These are phyloP conservation scores for Pseudorasbora parva DNA, from an alignment of 2,113 vertebrate genomes.

Conservation along the genomic window DNA sequence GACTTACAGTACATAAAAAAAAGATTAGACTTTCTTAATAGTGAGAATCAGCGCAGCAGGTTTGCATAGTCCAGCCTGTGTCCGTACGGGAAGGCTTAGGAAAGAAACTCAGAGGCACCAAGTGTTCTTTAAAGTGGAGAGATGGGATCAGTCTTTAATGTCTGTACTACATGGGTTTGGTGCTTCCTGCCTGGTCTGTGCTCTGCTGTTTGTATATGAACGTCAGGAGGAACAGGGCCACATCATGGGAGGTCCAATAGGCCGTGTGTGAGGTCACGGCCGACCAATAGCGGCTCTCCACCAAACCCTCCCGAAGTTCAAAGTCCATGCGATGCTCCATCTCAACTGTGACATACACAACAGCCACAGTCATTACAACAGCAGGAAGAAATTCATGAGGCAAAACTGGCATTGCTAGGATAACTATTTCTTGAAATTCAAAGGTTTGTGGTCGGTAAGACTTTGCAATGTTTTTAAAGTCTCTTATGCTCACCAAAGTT, in stretches of 20 bases:
- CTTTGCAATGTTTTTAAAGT: neutral
- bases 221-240: slow-evolving; percentile 94
- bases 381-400: neutral
- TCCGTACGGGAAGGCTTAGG: neutral
- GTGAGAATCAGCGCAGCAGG: neutral
- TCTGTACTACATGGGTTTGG: slow-evolving; percentile 19
- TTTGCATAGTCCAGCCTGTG: slow-evolving; percentile 12
- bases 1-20: neutral
- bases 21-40: neutral
- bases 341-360: slow-evolving; percentile 80
- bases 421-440: no score
- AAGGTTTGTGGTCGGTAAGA: no score
- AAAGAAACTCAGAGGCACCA: neutral
- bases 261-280: slow-evolving; percentile 96
- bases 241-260: slow-evolving; percentile 96
- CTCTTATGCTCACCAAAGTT: neutral
- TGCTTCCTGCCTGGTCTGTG: slow-evolving; percentile 55
- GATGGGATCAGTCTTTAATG: neutral
- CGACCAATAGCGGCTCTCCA: slow-evolving; percentile 98
- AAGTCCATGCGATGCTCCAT: slow-evolving; percentile 95
- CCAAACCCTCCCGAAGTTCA: slow-evolving; percentile 94
- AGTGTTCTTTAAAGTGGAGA: neutral
- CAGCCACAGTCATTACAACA: no score
- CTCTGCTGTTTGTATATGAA: slow-evolving; percentile 90
- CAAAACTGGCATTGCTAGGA: no score